Evolutionary conservation across 2,113 vertebrate species (phyloP), one percentile per base, ranked within the genome.

Genomic region (Oncorhynchus tshawytscha): DNA sequence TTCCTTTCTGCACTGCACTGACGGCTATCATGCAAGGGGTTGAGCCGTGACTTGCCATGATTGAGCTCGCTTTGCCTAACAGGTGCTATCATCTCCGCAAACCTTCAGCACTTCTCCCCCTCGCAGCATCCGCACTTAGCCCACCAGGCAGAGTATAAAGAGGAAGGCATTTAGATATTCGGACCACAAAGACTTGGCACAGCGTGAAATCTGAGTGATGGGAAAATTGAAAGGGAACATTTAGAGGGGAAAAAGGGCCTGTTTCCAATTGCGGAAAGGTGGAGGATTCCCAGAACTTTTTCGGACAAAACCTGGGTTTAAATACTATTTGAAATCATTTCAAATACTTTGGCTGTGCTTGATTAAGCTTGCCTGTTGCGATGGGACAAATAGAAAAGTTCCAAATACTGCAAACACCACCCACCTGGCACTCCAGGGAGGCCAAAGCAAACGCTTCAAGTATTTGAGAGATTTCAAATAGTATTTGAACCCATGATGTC

Each of bases 51-150:
- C 89, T 68, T 75, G 66, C 83, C 82, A 79, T 82, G 83, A 88
- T 84, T 81, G 82, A 86, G 80, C 77, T 81, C 67, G 85, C 81
- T 84, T 86, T 81, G 75, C 75, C 81, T 87, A 91, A 87, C 83
- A 87, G 84, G 76, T 84, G 86, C 75, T 70, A 86, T 90, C 81
- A 84, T 81, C 81, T 77, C 57, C 54, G 80, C 74, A 82, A 87
- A 86, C 74, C 77, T 77, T 67, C 2, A 62, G 59, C 18, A 24
- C 59, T 22, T n/a, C 20, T 62, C 59, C 2, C 22, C 57, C 18
- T 3, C 45, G 12, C 24, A 24, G n/a, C 45, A 34, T 76, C 65
- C 29, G 4, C 78, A 31, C 68, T 78, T 74, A 74, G 73, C 49
- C 20, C 70, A 54, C 5, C 51, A 45, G 5, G 68, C 70, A 67